These are phyloP conservation scores for Mythimna impura DNA, from an alignment of 2,888 invertebrate species.

Conservation along the genomic window DNA sequence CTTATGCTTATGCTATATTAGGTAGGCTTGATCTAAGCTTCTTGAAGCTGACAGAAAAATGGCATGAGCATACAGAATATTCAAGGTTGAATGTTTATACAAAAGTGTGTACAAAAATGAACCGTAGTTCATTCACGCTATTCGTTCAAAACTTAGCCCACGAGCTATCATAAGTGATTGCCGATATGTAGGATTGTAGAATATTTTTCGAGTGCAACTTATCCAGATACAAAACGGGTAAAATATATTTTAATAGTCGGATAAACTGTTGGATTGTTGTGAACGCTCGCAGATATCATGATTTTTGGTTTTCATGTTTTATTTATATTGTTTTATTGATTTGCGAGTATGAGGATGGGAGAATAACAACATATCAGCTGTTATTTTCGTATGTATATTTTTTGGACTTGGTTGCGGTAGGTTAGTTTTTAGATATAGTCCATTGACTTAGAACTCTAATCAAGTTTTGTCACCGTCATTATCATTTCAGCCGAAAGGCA, in stretches of 20 bases:
- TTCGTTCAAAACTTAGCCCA: constrained; percentile 42
- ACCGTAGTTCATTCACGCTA: constrained; percentile 33
- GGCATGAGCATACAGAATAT: not conserved
- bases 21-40: not conserved
- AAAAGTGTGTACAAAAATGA: too few species aligned
- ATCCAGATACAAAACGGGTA: constrained; percentile 65
- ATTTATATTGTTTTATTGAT: constrained; percentile 52
- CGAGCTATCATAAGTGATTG: constrained; percentile 60
- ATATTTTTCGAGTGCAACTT: constrained; percentile 59
- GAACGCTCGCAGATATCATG: constrained; percentile 49
- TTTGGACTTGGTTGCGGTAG: not conserved
- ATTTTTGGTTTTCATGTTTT: constrained; percentile 42
- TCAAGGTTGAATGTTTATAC: constrained; percentile 8
- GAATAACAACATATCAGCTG: constrained; percentile 31
- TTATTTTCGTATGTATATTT: constrained; percentile 7
- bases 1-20: not conserved
- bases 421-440: constrained; percentile 9
- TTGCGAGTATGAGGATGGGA: constrained; percentile 22
- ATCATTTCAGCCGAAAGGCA: too few species aligned
- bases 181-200: constrained; percentile 58
- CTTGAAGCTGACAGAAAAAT: not conserved
- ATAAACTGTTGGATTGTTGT: constrained; percentile 64
- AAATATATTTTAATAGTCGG: constrained; percentile 68
- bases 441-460: too few species aligned
- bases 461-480: too few species aligned